Base-by-base conservation (phyloP, 2,113 vertebrate genomes). In the Argyrosomus japonicus region DNA sequence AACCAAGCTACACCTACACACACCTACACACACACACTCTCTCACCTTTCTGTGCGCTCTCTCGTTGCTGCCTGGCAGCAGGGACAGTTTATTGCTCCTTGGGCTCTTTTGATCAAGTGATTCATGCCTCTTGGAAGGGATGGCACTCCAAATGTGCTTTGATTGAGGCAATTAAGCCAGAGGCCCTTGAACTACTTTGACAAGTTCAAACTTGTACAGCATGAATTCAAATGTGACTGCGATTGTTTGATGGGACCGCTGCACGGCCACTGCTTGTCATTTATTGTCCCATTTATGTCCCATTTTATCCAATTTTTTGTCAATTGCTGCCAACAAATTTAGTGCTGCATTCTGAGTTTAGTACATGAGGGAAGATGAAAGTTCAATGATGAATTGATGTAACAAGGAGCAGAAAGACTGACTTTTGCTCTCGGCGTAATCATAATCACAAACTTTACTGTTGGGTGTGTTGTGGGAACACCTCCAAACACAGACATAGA, bases 151-250 rank as follows among this genome's bases (percentile, higher is more conserved):
- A 79, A 83, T 75, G 64, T 60, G 70, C 83, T 90, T 89, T 91
- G 79, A 89, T 91, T 92, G 71, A 91, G 45, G 88, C 79, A 88
- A 92, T 93, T 89, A 90, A 85, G 75, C 71, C 82, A 10, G 14
- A 90, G 83, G 86, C 81, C 58, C 70, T 77, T 47, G 40, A 87
- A 82, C 67, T 54, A 15, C 51, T 79, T 50, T 17, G 21, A 86
- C 86, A 79, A 74, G 92, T 89, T 75, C 77, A 1, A 15, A 80
- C 84, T 80, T 17, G 70, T 76, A 57, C 6, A 5, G 23, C 23
- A 45, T 32, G 3, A 79, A 67, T 6, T 19, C 69, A 82, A 50
- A 68, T 64, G 72, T 69, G 68, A 77, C 84, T 64, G 32, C 2
- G 48, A 19, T 29, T 57, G 65, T 27, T 48, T 70, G 43, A 36